These are phyloP conservation scores for Scarus forsteni DNA, from an alignment of 2,797 vertebrate species.

Conservation along the genomic window DNA sequence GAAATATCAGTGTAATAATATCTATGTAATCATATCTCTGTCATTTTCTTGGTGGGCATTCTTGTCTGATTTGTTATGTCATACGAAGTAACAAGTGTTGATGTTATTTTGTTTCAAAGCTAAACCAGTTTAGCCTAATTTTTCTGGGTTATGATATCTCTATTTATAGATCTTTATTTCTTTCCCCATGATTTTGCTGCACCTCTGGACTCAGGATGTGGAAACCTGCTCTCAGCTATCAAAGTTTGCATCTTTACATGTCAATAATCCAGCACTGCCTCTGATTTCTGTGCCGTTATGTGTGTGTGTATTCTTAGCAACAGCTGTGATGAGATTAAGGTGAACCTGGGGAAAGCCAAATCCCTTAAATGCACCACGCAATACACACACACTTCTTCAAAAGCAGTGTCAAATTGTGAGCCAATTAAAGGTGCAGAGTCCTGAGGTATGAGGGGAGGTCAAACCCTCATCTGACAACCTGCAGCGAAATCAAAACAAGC, in stretches of 20 bases:
- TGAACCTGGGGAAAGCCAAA: slow-evolving; percentile 46
- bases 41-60: too few relatives aligned
- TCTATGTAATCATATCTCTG: too few relatives aligned
- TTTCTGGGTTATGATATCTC: background rate
- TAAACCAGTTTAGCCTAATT: background rate
- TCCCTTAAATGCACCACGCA: slow-evolving; percentile 58
- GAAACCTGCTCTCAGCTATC: background rate
- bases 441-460: background rate
- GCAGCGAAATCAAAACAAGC: too few relatives aligned
- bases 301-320: slow-evolving; percentile 24
- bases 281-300: background rate
- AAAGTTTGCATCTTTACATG: background rate
- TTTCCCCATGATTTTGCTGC: background rate
- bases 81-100: too few relatives aligned
- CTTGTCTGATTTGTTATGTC: background rate
- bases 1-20: too few relatives aligned
- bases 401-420: slow-evolving; percentile 3
- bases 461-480: too few relatives aligned
- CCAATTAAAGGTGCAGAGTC: background rate
- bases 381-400: background rate
- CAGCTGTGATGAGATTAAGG: slow-evolving; percentile 64
- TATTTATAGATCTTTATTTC: background rate
- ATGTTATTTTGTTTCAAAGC: too few relatives aligned
- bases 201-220: background rate
- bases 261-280: background rate